Base-by-base conservation (phyloP, 2,888 invertebrate genomes). In the Synanthedon andrenaeformis region DNA sequence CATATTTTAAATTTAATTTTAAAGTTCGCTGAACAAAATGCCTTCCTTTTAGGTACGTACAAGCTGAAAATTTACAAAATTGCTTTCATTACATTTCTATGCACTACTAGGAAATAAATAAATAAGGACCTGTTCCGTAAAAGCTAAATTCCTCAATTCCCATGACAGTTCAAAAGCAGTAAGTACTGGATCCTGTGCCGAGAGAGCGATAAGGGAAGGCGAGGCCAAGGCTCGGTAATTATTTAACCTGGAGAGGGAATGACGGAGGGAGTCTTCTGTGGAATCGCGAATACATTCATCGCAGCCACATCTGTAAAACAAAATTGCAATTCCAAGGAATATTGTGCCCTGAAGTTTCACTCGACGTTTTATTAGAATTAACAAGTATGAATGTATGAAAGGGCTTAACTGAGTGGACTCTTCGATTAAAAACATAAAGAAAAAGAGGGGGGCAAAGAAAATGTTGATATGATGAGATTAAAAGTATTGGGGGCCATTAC, bases 101-200 rank as follows among this genome's bases (percentile, higher is more conserved):
- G 35, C 35, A 35, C 35, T 35, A 35, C 35, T 35, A 35, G 0
- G 8, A 35, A 8, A 35, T 10, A 35, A 35, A 35, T 10, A 35
- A 35, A 35, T 35, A 10, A 35, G 5, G 8, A 83, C 85, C 76
- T 82, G 83, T 70, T 85, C 99, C 53, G 97, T 92, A 66, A 94
- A 93, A 3, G 96, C 95, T 61, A 99, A 89, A 67, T 94, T 93
- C 59, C 96, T 89, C 28, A 99, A 86, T 69, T 99, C 98, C 96
- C 97, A 98, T 54, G 97, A 96, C 51, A 98, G 86, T 75, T 98
- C 94, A 74, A 98, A 98, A 13, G 98, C 96, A 0, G 97, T 97
- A 61, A 97, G 88, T 54, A 98, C 91, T 1, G 98, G 98, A 82
- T 98, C 98, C 55, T 91, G 93, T 8, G 96, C 96, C 41, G 96